These are phyloP conservation scores for Phrynosoma blainvillii DNA, from an alignment of 2,113 vertebrate genomes.

Conservation along the genomic window DNA sequence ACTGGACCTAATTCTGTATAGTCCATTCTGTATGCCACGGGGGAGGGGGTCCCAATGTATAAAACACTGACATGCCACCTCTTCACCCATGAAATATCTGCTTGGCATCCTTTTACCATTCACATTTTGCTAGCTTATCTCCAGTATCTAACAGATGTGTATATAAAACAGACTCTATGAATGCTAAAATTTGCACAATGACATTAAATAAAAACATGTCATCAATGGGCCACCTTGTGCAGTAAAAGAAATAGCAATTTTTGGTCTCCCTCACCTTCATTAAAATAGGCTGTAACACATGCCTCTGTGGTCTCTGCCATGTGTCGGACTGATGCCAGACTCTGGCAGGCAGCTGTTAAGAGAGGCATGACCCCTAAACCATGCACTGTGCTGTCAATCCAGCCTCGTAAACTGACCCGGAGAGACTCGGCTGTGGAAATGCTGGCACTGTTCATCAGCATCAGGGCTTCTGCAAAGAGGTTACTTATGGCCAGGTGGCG, in stretches of 20 bases:
- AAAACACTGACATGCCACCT: background rate
- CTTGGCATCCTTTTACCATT: background rate
- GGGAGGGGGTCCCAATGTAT: too few species aligned
- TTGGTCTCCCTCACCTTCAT: constrained; percentile 71
- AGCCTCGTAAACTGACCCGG: constrained; percentile 79
- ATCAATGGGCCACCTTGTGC: too few species aligned
- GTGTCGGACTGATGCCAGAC: constrained; percentile 92
- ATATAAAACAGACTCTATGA: too few species aligned
- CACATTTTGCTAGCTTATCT: background rate
- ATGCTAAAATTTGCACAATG: too few species aligned
- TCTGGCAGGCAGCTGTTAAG: constrained; percentile 89
- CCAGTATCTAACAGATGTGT: too few species aligned
- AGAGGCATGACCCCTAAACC: constrained; percentile 89
- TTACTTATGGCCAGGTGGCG: constrained; percentile 93
- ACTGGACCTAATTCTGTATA: background rate
- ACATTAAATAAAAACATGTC: too few species aligned
- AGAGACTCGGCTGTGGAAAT: constrained; percentile 88
- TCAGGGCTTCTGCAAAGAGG: constrained; percentile 88
- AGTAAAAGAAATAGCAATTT: background rate
- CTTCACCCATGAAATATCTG: too few species aligned
- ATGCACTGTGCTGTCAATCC: constrained; percentile 83
- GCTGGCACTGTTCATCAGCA: constrained; percentile 87
- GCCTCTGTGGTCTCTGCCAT: constrained; percentile 94
- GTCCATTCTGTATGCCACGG: background rate
- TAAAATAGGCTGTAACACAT: constrained; percentile 92